A percentile compares a stretch with the other conserved stretches of the same genome.
These are phyloP conservation scores for Bryconaethiops microstoma DNA, from an alignment of 2,797 vertebrate species.

Conservation along the genomic window DNA sequence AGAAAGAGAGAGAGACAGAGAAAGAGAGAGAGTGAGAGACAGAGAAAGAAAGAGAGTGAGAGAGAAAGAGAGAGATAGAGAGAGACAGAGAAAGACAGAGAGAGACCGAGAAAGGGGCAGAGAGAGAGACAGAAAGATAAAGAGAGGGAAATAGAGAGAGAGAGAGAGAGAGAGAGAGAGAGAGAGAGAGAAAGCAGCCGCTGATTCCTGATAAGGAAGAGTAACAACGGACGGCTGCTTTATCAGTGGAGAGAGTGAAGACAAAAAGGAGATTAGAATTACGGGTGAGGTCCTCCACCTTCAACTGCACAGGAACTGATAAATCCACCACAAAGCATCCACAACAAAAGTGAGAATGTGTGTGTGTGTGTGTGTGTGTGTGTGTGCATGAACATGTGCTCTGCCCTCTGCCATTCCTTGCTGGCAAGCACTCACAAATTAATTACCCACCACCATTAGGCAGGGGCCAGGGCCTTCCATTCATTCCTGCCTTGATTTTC, in stretches of 20 bases:
- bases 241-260: constrained; percentile 52
- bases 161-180: constrained; percentile 13
- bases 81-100: too few species aligned
- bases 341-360: constrained; percentile 23
- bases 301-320: constrained; percentile 54
- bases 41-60: too few species aligned
- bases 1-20: too few species aligned
- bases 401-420: constrained; percentile 7
- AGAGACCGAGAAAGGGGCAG: too few species aligned
- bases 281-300: constrained; percentile 49
- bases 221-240: constrained; percentile 49
- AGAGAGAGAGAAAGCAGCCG: constrained; percentile 23
- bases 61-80: too few species aligned
- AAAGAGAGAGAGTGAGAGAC: too few species aligned
- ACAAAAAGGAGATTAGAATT: constrained; percentile 60
- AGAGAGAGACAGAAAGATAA: too few species aligned
- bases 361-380: neutral
- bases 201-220: constrained; percentile 51
- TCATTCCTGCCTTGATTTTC: constrained; percentile 26
- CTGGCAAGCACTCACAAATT: constrained; percentile 44
- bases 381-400: neutral
- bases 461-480: constrained; percentile 28
- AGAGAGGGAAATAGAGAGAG: neutral
- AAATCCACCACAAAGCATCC: constrained; percentile 43
- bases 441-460: constrained; percentile 45